A percentile compares a stretch with the other conserved stretches of the same genome.
These are phyloP conservation scores for Homalodisca vitripennis DNA, from an alignment of 1,140 invertebrate genomes.

Conservation along the genomic window DNA sequence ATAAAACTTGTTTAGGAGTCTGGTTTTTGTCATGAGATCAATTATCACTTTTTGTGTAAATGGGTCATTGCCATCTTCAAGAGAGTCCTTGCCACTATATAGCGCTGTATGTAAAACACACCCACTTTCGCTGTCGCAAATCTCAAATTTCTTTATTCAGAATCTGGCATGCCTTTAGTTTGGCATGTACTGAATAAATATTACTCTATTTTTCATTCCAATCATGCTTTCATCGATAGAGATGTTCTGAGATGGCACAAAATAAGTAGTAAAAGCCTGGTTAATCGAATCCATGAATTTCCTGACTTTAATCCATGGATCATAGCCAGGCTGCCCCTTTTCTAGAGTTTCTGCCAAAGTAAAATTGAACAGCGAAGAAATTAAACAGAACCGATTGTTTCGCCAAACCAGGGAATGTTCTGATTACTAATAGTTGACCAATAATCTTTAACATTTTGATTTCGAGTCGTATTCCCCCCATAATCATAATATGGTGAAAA, in stretches of 20 bases:
- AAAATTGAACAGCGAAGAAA: no score
- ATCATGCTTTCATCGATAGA: slow-evolving; percentile 11
- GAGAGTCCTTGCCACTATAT: background rate
- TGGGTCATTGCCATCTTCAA: background rate
- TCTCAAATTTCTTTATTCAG: slow-evolving; percentile 2
- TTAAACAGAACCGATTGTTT: no score
- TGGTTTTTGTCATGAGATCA: background rate
- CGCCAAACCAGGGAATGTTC: no score
- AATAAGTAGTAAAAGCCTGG: background rate
- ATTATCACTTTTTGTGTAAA: background rate
- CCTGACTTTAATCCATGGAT: background rate
- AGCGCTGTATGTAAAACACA: background rate
- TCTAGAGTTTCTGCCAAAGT: background rate
- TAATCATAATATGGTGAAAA: no score
- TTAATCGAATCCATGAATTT: background rate
- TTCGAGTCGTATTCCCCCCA: no score
- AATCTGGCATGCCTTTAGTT: background rate
- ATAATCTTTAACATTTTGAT: no score
- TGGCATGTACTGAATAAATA: background rate
- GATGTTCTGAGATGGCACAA: background rate
- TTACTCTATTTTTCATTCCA: background rate
- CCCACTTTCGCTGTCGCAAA: background rate
- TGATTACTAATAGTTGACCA: no score
- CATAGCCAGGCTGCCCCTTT: background rate
- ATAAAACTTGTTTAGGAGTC: background rate